phyloP scores from a whole-genome alignment of 2,113 vertebrate genomes.

The Thermophis baileyi region DNA sequence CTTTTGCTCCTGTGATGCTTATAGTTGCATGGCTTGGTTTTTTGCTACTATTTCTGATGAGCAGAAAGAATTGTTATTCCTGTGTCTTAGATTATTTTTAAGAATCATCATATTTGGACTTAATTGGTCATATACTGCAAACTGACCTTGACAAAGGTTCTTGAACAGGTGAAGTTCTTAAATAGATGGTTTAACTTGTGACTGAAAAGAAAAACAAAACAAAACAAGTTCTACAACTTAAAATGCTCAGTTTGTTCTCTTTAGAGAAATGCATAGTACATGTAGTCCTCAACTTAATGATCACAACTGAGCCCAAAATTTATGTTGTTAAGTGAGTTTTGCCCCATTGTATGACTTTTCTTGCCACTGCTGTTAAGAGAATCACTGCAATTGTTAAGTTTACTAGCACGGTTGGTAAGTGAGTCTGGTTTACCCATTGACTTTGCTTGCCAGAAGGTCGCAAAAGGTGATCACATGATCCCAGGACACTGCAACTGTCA shows the following conservation, averaged over 20 bases:
- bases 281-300: no score
- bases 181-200: background rate
- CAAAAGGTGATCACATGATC: background rate
- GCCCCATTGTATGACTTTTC: background rate
- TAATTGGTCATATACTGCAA: background rate
- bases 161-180: conserved; percentile 14
- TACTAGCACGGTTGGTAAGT: background rate
- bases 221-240: background rate
- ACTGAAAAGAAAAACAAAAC: conserved; percentile 26
- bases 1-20: background rate
- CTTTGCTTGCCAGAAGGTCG: background rate
- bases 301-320: background rate
- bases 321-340: background rate
- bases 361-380: background rate
- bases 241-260: background rate
- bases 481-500: background rate
- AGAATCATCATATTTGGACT: background rate
- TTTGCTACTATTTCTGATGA: background rate
- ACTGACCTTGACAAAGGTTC: conserved; percentile 31
- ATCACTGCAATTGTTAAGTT: background rate
- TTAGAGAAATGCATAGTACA: background rate
- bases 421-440: background rate
- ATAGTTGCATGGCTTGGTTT: background rate
- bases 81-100: background rate
- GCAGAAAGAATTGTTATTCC: background rate